Evolutionary conservation across 2,888 invertebrate genomes (phyloP).

Genomic region (Diarsia mendica): DNA sequence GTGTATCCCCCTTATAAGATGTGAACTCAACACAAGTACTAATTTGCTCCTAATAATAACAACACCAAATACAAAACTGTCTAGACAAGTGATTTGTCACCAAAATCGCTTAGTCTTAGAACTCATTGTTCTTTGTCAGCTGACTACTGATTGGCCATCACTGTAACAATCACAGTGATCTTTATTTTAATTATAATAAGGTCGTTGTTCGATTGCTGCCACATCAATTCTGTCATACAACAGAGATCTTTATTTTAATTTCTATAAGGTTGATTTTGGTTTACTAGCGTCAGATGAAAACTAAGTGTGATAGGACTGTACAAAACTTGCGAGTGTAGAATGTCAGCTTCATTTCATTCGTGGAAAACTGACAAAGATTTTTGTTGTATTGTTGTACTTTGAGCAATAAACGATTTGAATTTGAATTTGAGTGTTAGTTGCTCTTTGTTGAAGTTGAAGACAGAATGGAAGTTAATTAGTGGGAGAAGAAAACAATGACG

Average conservation of each 20-base stretch:
- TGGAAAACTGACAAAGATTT: conserved; percentile 12
- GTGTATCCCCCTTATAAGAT: neutral
- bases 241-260: no score
- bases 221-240: no score
- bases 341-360: conserved; percentile 33
- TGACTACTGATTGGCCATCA: no score
- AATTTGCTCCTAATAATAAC: conserved; percentile 14
- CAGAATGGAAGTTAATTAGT: conserved; percentile 21
- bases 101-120: conserved; percentile 11
- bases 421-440: neutral
- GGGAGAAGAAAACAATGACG: neutral
- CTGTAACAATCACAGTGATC: neutral
- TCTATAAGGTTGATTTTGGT: no score
- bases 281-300: no score
- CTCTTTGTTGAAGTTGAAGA: conserved; percentile 13
- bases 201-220: no score
- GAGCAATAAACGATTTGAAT: no score
- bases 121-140: neutral
- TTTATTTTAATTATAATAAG: no score
- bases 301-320: no score
- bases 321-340: conserved; percentile 19
- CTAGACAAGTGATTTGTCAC: conserved; percentile 36
- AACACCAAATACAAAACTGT: conserved; percentile 19
- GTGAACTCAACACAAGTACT: conserved; percentile 7
- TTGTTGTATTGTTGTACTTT: conserved; percentile 18